Evolutionary conservation across 2,888 invertebrate genomes (phyloP), one percentile per base, ranked within the genome.

Genomic region (Drosophila infuscata): DNA sequence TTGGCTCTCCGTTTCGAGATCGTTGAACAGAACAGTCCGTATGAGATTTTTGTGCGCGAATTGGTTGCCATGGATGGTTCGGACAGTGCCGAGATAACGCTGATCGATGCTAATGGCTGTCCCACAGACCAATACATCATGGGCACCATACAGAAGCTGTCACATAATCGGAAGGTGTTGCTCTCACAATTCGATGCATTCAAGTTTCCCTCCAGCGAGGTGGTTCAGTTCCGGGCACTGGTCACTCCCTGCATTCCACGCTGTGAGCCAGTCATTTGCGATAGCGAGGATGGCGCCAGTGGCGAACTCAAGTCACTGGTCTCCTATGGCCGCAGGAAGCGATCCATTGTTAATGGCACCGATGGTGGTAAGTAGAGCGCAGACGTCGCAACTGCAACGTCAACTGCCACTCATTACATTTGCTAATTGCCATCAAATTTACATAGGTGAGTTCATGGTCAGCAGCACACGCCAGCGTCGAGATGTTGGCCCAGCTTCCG

Each of bases 181-280:
- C 94, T 98, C 71, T 98, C 98, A 17, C 96, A 97, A 93, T 98
- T 98, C 94, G 98, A 98, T 93, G 98, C 98, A 46, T 98, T 98
- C 95, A 98, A 98, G 93, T 98, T 98, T 94, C 98, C 98, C 51
- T 98, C 98, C 51, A 98, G 98, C 17, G 98, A 98, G 93, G 97
- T 98, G 72, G 98, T 98, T 11, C 98, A 98, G 92, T 98, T 98
- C 96, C 96, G 98, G 79, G 98, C 98, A 38, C 94, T 98, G 89
- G 98, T 98, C 60, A 98, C 98, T 7, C 98, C 98, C 9, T 98
- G 98, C 93, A 96, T 98, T 95, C 98, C 98, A 35, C 95, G 96
- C 60, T 98, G 98, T 93, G 97, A 98, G 92, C 98, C 98, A 11
- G 97, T 98, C 48, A 97, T 97, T 92, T 98, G 98, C 93, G 97